Percentiles rank a stretch among this genome's conserved stretches.
phyloP scores from a whole-genome alignment of 2,113 vertebrate species.

The Choloepus hoffmanni region DNA sequence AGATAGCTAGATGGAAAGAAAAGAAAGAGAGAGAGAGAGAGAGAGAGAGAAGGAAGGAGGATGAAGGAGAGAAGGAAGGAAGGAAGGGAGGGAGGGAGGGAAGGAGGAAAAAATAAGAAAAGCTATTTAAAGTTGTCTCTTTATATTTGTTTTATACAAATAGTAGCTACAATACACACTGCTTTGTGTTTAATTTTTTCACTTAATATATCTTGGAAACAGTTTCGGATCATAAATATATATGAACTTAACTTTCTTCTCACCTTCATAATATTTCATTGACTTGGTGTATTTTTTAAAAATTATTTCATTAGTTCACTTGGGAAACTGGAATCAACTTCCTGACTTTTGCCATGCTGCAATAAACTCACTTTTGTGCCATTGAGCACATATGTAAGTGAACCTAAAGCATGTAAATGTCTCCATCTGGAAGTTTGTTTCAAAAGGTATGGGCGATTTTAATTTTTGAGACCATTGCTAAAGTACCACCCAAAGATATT shows the following conservation, averaged over 20 bases:
- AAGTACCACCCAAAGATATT: background rate
- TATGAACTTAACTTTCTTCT: background rate
- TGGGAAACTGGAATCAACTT: background rate
- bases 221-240: background rate
- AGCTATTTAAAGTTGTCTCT: too few species aligned
- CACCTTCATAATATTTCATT: background rate
- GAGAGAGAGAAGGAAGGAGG: background rate
- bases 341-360: background rate
- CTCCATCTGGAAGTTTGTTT: background rate
- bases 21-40: too few species aligned
- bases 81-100: background rate
- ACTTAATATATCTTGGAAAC: background rate
- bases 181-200: background rate
- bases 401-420: background rate
- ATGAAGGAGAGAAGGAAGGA: rapidly evolving
- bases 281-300: background rate
- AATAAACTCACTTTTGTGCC: background rate
- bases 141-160: too few species aligned
- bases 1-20: too few species aligned
- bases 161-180: too few species aligned
- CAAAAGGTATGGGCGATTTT: background rate
- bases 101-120: background rate
- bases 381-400: background rate
- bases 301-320: background rate
- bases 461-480: background rate